These are phyloP conservation scores for Luperina nickerlii DNA, from an alignment of 2,888 invertebrate genomes.

Conservation along the genomic window DNA sequence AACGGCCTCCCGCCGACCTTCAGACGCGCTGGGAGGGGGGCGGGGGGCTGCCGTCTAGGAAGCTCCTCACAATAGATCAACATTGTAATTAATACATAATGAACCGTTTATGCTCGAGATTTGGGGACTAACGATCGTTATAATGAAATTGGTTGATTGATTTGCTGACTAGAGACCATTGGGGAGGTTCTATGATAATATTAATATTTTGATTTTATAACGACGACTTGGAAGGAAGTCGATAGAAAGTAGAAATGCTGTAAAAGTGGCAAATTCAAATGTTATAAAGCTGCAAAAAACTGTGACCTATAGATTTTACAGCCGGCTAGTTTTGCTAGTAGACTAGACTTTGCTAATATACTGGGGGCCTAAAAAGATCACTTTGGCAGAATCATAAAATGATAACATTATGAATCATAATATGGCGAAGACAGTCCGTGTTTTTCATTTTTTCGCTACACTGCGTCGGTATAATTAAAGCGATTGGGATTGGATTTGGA, in stretches of 20 bases:
- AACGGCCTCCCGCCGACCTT: conserved; percentile 87
- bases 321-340: background rate
- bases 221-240: background rate
- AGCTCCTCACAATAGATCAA: conserved; percentile 72
- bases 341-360: background rate
- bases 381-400: too few species aligned
- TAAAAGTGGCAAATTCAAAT: background rate
- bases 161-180: conserved; percentile 30
- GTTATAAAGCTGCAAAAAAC: background rate
- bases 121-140: conserved; percentile 54
- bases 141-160: conserved; percentile 48
- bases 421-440: too few species aligned
- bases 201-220: background rate
- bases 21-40: conserved; percentile 80
- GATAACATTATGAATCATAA: too few species aligned
- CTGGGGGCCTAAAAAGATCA: too few species aligned
- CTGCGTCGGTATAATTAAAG: too few species aligned
- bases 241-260: background rate
- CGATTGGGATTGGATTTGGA: too few species aligned
- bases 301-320: background rate
- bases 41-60: conserved; percentile 80
- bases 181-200: background rate
- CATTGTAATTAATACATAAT: conserved; percentile 71
- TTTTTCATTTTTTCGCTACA: too few species aligned
- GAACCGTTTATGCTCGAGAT: conserved; percentile 61